Conservation (phyloP, 92 coral and sea anemone species). For the Virgularia gustaviana region DNA sequence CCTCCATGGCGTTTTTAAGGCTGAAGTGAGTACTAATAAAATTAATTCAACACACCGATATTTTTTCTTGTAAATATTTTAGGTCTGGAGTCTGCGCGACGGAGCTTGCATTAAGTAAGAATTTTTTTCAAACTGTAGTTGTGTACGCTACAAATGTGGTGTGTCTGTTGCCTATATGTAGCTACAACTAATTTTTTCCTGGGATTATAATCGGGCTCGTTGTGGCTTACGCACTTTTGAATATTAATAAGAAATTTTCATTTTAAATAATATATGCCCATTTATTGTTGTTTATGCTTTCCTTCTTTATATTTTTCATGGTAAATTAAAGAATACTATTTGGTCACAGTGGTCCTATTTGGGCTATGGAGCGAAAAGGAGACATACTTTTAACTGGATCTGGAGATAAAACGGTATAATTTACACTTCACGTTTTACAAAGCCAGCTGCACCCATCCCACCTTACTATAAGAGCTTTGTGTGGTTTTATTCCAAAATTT, state of each 20-base stretch:
- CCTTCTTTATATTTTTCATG: not conserved
- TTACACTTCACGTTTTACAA: slow-evolving; percentile 14
- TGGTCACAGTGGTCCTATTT: slow-evolving; percentile 88
- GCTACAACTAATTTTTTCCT: too few relatives aligned
- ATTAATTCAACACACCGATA: not conserved
- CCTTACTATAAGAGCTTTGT: not conserved
- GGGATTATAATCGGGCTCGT: too few relatives aligned
- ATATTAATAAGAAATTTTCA: too few relatives aligned
- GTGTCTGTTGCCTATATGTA: too few relatives aligned
- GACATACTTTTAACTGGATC: slow-evolving; percentile 88
- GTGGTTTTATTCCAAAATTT: not conserved
- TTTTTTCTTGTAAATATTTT: not conserved
- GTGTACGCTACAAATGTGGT: too few relatives aligned
- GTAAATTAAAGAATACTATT: slow-evolving; percentile 61
- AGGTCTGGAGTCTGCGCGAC: slow-evolving; percentile 95
- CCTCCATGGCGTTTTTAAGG: too few relatives aligned
- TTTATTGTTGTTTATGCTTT: too few relatives aligned
- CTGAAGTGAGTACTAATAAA: too few relatives aligned
- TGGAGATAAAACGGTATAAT: slow-evolving; percentile 91
- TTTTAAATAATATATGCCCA: not conserved
- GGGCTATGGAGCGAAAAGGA: slow-evolving; percentile 94
- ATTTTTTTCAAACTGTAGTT: not conserved
- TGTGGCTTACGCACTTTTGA: too few relatives aligned
- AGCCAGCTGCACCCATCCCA: not conserved
- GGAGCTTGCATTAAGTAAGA: slow-evolving; percentile 66